Conservation (phyloP, 2,113 vertebrate genomes). For the Prolemur simus region DNA sequence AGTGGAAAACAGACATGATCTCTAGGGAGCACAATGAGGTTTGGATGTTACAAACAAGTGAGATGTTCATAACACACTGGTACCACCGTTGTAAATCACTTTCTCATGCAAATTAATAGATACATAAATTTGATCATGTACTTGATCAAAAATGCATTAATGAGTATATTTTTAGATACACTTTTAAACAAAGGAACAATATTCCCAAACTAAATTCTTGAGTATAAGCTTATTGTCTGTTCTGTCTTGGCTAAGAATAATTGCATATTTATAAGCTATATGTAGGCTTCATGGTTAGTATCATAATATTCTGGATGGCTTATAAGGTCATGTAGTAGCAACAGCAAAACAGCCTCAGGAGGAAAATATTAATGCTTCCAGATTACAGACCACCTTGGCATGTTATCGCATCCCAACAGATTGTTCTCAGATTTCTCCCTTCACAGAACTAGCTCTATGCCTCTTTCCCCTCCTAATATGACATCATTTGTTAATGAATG, state of each 20-base stretch:
- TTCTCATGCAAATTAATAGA: slow-evolving; percentile 74
- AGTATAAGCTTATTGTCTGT: not conserved
- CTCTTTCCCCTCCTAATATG: not conserved
- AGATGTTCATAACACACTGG: slow-evolving; percentile 76
- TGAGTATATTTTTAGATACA: not conserved
- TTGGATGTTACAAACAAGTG: slow-evolving; percentile 78
- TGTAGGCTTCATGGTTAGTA: not conserved
- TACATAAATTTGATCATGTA: slow-evolving; percentile 1
- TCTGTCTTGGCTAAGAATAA: slow-evolving; percentile 25
- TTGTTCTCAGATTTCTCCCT: not conserved
- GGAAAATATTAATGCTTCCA: not conserved
- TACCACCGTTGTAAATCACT: slow-evolving; percentile 31
- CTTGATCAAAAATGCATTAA: too few relatives aligned
- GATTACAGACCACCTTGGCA: not conserved
- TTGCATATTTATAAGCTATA: not conserved
- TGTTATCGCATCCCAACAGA: not conserved
- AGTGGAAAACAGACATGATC: slow-evolving; percentile 78
- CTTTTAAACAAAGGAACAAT: slow-evolving; percentile 27
- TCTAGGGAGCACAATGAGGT: slow-evolving; percentile 78
- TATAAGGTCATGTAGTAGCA: not conserved
- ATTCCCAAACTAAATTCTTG: slow-evolving; percentile 46
- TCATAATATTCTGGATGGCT: not conserved
- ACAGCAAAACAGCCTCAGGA: not conserved
- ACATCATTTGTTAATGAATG: not conserved
- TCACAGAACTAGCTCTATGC: not conserved